Conservation (phyloP, 1,140 invertebrate genomes). For the Drosophila sulfurigaster region DNA sequence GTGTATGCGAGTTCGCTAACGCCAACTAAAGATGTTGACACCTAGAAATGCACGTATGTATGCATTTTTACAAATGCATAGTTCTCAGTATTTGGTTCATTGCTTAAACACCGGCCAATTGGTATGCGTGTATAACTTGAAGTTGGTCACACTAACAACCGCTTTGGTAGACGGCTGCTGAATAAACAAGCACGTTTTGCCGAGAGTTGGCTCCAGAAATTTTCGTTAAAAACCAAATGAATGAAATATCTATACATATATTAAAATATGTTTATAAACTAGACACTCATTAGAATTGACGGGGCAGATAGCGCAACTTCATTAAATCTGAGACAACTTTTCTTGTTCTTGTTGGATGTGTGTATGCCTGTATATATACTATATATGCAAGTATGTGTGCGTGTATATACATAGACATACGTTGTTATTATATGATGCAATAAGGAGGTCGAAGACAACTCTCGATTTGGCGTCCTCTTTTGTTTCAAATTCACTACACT, state of each 20-base stretch:
- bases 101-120: conserved; percentile 11
- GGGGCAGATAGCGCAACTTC: background rate
- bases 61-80: background rate
- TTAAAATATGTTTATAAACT: too few species aligned
- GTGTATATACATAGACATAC: conserved; percentile 1
- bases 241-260: background rate
- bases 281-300: background rate
- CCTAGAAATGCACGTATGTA: too few species aligned
- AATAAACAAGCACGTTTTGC: conserved; percentile 72
- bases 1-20: too few species aligned
- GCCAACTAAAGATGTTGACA: too few species aligned
- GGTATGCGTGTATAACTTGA: conserved; percentile 3
- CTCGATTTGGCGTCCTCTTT: conserved; percentile 2
- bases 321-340: too few species aligned
- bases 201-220: conserved; percentile 3
- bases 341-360: background rate
- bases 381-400: background rate
- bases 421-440: conserved; percentile 54
- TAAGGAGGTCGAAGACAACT: conserved; percentile 39
- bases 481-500: conserved; percentile 6
- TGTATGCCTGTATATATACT: conserved; percentile 2
- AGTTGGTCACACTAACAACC: conserved; percentile 37
- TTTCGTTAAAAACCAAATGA: background rate
- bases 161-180: conserved; percentile 34
- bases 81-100: conserved; percentile 4